Base-by-base conservation (phyloP, 2,113 vertebrate species). In the Herpetotheres cachinnans region DNA sequence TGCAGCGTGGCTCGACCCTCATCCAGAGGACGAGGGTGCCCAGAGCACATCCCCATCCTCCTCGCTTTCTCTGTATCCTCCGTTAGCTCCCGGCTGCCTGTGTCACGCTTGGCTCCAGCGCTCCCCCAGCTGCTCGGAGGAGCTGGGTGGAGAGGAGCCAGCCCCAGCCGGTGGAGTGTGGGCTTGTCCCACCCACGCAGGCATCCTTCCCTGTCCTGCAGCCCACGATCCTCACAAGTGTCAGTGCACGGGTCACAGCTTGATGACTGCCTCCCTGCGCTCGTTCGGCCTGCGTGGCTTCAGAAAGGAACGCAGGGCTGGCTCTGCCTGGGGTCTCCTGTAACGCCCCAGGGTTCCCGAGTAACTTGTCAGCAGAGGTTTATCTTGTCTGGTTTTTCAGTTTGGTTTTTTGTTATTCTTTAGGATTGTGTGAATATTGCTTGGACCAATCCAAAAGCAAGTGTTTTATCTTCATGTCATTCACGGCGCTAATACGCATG, bases 201-300 rank as follows among this genome's bases (percentile, higher is more conserved):
- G 29, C 29, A 63, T 32, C 29, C 9, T 30, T 55, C 36, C 78
- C 29, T 27, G 11, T 42, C 59, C 82, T 29, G 19, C 79, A 79
- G 50, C 84, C 66, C 56, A 34, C 1, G 0, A 5, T 32, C 36
- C 49, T 72, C 46, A 21, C 22, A n/a, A 27, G n/a, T 1, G 1
- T 62, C 54, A 90, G 38, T 47, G 29, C 2, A 2, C 0, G 0
- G 42, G 40, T 59, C 46, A 16, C 50, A 73, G 73, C 69, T 47
- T 4, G 1, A 9, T 15, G 27, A 34, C 42, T 30, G 21, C 81
- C 27, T 80, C 38, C 27, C 50, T 50, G 70, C 10, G 8, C 44
- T 26, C 1, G 2, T 24, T 49, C 52, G 69, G 71, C 55, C 25
- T 5, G 0, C 14, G 16, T 0, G 0, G 34, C 22, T 77, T 72